These are phyloP conservation scores for Phytoseiulus persimilis DNA, from an alignment of 2,888 invertebrate genomes.

Conservation along the genomic window DNA sequence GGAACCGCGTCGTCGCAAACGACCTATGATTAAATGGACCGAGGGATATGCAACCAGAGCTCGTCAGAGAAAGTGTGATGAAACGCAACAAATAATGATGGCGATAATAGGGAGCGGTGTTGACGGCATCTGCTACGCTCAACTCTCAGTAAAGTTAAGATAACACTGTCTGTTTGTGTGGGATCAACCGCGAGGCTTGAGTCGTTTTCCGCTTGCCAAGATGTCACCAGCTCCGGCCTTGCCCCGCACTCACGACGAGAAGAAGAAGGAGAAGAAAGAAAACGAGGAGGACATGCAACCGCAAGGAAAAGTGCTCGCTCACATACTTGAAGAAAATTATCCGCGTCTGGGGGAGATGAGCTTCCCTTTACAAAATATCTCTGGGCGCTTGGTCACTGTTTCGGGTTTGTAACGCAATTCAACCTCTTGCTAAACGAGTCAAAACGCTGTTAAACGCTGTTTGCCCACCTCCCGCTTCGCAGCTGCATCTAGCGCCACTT, in stretches of 20 bases:
- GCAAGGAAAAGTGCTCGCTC: neutral
- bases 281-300: neutral
- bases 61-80: no score
- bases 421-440: neutral
- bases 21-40: no score
- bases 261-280: neutral
- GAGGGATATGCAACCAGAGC: no score
- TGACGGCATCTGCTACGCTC: neutral
- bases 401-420: neutral
- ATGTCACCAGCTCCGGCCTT: neutral
- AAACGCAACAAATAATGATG: neutral
- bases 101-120: neutral
- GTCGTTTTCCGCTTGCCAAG: neutral
- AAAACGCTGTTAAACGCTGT: neutral
- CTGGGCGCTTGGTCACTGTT: neutral
- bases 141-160: neutral
- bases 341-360: neutral
- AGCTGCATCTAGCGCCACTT: neutral
- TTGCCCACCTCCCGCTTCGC: neutral
- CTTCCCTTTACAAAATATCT: neutral
- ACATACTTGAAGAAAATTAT: neutral
- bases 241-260: neutral
- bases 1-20: no score
- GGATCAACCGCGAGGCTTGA: neutral
- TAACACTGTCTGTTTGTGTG: neutral